Percentiles rank a stretch among this genome's conserved stretches.
These are phyloP conservation scores for Thera britannica DNA, from an alignment of 2,888 invertebrate species.

Conservation along the genomic window DNA sequence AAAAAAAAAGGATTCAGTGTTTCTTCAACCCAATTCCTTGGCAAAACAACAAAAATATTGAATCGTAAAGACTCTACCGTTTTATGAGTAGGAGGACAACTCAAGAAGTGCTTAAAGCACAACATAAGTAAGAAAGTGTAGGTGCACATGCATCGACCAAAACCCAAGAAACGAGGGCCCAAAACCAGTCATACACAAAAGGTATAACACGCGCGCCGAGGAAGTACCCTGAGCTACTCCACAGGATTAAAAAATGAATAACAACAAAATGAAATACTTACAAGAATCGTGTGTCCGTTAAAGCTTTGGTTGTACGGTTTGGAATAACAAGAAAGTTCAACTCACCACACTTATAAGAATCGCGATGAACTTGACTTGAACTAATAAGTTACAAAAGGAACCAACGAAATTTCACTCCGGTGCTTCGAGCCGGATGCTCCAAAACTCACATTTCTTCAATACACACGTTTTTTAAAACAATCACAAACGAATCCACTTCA, in stretches of 20 bases:
- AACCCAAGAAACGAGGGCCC: constrained; percentile 30
- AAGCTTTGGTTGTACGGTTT: constrained; percentile 22
- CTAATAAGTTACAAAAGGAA: constrained; percentile 56
- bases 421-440: not conserved
- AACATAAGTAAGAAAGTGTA: constrained; percentile 27
- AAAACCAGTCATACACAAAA: constrained; percentile 46
- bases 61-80: not conserved
- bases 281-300: constrained; percentile 14
- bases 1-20: too few species aligned
- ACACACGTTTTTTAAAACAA: constrained; percentile 12
- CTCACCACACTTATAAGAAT: constrained; percentile 43
- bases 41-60: not conserved
- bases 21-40: not conserved
- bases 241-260: constrained; percentile 19
- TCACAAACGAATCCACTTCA: constrained; percentile 23
- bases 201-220: constrained; percentile 27
- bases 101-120: constrained; percentile 9
- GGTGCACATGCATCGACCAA: constrained; percentile 29
- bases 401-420: constrained; percentile 64
- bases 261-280: constrained; percentile 23
- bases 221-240: not conserved
- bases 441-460: constrained; percentile 8
- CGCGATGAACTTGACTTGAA: constrained; percentile 67
- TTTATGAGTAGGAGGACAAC: constrained; percentile 1
- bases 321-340: constrained; percentile 42